Evolutionary conservation across 1,140 invertebrate species (phyloP), one percentile per base, ranked within the genome.

Genomic region (Akabosia matsudoensis): DNA sequence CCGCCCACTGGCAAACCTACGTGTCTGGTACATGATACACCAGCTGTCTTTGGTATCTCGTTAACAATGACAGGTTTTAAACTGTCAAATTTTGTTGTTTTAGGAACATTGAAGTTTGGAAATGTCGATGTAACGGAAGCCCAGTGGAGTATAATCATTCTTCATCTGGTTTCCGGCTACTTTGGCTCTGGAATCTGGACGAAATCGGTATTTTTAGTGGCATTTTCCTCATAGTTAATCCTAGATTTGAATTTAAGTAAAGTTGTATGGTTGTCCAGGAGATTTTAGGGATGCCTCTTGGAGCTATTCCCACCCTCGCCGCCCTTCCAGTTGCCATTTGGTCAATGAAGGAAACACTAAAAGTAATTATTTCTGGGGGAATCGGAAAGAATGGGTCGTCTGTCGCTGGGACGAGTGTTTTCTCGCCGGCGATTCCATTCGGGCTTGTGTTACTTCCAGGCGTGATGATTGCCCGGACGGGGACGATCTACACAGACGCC

Each of bases 1-100:
- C 93, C 85, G 97, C 97, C 1, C 98, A 99, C 86, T 99, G 97
- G 98, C 97, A 98, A 85, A n/a, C n/a, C n/a, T n/a, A n/a, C n/a
- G n/a, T n/a, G n/a, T n/a, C n/a, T n/a, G n/a, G n/a, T n/a, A n/a
- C n/a, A n/a, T n/a, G n/a, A n/a, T n/a, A n/a, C n/a, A n/a, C n/a
- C n/a, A n/a, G n/a, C n/a, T n/a, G n/a, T n/a, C n/a, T n/a, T n/a
- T n/a, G n/a, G n/a, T n/a, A n/a, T n/a, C n/a, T n/a, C n/a, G n/a
- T n/a, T n/a, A n/a, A n/a, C n/a, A n/a, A n/a, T n/a, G n/a, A n/a
- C n/a, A n/a, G n/a, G n/a, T n/a, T n/a, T n/a, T n/a, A n/a, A n/a
- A n/a, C n/a, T n/a, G 31, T 75, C 33, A 33, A 52, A 45, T 10
- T 10, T 74, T 74, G 30, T 73, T 54, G n/a, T 78, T 83, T 64